Evolutionary conservation across 2,797 vertebrate genomes (phyloP), one percentile per base, ranked within the genome.

Genomic region (Danio jaintianensis): DNA sequence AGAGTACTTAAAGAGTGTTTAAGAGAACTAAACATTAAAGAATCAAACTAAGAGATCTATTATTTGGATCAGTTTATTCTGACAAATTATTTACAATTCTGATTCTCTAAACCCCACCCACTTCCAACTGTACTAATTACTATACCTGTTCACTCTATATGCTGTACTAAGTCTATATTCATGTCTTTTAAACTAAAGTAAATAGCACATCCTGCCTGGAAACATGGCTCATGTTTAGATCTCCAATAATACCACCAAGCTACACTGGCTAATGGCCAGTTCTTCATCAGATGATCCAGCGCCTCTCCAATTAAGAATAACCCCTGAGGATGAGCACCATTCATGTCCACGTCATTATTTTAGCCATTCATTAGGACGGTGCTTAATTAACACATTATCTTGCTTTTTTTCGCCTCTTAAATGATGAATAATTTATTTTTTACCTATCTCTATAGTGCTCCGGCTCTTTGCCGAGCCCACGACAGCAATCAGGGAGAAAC

Each of bases 381-480:
- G 56, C 36, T 43, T 79, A 62, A 79, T 70, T 70, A 61, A 29
- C 18, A 3, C 43, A 62, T 59, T 59, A 74, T 58, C 63, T 68
- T 43, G 29, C 29, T 50, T 11, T 68, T 66, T 9, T 67, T 18
- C 38, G 50, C 61, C 36, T 73, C 5, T 12, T 18, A 53, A 58
- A 56, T 18, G 18, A 82, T 50, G 45, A 22, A 40, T 59, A 3
- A 1, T 29, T 29, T 13, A 10, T 29, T 55, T 50, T 45, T 43
- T 18, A 20, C 50, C 55, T 5, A 4, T 76, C 13, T 47, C 20
- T 43, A 70, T 75, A 71, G 29, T 9, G 40, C 42, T 56, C 16
- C 3, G 9, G 38, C 9, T 18, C 48, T 75, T 62, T 79, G 48
- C 50, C 15, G 68, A 78, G 47, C 36, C 18, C 50, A 36, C 38